These are phyloP conservation scores for Magallana angulata DNA, from an alignment of 1,140 invertebrate species.

Conservation along the genomic window DNA sequence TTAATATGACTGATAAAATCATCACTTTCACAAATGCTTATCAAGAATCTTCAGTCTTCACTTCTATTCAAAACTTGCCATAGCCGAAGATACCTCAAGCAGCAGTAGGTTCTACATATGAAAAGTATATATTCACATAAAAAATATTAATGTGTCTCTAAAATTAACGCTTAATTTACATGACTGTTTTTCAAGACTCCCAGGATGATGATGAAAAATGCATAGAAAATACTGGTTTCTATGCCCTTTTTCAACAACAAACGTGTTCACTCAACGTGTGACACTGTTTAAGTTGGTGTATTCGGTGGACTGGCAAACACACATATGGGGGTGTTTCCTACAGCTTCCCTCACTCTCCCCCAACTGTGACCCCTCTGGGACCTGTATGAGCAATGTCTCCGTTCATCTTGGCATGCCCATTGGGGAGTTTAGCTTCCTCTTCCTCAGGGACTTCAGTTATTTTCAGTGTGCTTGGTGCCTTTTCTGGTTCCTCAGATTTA, in stretches of 20 bases:
- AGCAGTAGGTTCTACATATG: neutral
- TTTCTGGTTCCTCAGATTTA: slow-evolving; percentile 16
- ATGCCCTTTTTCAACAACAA: too few relatives aligned
- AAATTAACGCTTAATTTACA: too few relatives aligned
- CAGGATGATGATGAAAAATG: too few relatives aligned
- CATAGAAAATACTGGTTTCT: too few relatives aligned
- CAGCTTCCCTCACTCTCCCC: neutral
- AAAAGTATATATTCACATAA: too few relatives aligned
- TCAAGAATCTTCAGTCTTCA: neutral
- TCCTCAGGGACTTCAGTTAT: slow-evolving; percentile 38
- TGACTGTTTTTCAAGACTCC: too few relatives aligned
- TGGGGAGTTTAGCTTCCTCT: neutral
- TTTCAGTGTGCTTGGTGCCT: neutral
- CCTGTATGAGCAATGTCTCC: slow-evolving; percentile 3
- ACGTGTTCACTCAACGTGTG: neutral
- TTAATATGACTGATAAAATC: neutral
- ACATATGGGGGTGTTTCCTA: neutral
- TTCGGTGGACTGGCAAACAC: neutral
- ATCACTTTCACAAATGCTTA: neutral
- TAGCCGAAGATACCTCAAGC: neutral
- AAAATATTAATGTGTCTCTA: too few relatives aligned
- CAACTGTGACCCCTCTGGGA: neutral
- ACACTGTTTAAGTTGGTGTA: neutral
- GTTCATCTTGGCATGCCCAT: neutral
- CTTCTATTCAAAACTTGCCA: neutral